These are phyloP conservation scores for Phymatocera aterrima DNA, from an alignment of 2,888 invertebrate species.

Conservation along the genomic window DNA sequence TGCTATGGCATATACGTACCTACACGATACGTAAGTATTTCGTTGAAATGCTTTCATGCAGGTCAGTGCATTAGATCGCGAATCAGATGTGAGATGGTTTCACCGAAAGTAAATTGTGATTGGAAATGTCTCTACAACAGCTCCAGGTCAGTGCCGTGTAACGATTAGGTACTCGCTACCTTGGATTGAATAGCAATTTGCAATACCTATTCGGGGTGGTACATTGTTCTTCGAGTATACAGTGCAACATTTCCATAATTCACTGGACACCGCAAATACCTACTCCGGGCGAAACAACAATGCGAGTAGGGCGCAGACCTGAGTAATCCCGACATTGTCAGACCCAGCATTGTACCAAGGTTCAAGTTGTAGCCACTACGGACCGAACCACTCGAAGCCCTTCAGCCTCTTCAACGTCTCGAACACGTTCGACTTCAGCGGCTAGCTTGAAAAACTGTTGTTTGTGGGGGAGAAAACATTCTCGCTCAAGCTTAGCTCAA, in stretches of 20 bases:
- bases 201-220: neutral
- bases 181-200: neutral
- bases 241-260: slow-evolving; percentile 29
- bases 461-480: no score
- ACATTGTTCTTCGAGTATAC: neutral
- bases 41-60: no score
- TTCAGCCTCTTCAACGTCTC: slow-evolving; percentile 9
- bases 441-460: no score
- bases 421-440: slow-evolving; percentile 19
- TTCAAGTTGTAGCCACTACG: slow-evolving; percentile 25
- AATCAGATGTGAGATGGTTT: no score
- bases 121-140: neutral
- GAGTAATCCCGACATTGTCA: slow-evolving; percentile 38
- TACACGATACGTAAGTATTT: no score
- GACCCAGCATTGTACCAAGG: slow-evolving; percentile 17
- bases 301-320: slow-evolving; percentile 21
- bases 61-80: no score
- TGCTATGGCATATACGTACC: neutral
- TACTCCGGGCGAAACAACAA: slow-evolving; percentile 10
- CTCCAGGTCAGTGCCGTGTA: neutral
- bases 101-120: neutral
- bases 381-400: slow-evolving; percentile 15
- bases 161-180: neutral
- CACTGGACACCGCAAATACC: slow-evolving; percentile 4
- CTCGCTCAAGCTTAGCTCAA: no score